These are phyloP conservation scores for Naja naja DNA, from an alignment of 2,113 vertebrate genomes.

Conservation along the genomic window DNA sequence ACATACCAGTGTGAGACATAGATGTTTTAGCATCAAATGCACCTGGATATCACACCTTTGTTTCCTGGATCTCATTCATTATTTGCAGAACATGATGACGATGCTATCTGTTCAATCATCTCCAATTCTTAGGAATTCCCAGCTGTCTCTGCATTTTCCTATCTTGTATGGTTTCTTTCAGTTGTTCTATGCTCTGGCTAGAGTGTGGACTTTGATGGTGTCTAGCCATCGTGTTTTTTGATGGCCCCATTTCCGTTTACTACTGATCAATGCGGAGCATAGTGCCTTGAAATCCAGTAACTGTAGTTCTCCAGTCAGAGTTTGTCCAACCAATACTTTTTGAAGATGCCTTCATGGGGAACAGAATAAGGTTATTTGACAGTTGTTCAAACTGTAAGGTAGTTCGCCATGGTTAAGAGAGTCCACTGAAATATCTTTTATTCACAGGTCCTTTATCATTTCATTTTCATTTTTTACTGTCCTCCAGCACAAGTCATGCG, in stretches of 20 bases:
- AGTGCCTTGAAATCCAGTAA: background rate
- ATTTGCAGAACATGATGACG: background rate
- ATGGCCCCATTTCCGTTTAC: background rate
- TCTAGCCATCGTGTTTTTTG: background rate
- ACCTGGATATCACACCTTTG: background rate
- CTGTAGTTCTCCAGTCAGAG: background rate
- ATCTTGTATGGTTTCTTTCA: background rate
- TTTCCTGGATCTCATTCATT: background rate
- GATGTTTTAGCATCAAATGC: background rate
- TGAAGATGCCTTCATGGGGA: background rate
- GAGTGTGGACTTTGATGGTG: background rate
- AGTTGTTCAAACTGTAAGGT: background rate
- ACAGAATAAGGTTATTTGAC: background rate
- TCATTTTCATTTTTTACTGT: background rate
- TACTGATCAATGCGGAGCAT: background rate
- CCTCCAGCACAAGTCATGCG: background rate
- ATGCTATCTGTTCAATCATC: background rate
- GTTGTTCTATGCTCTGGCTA: background rate
- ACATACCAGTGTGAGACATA: background rate
- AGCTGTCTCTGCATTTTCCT: background rate
- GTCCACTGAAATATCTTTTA: background rate
- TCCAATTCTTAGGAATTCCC: background rate
- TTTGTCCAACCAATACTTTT: too few relatives aligned
- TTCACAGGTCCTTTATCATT: background rate
- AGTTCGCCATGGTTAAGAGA: background rate